Conservation (phyloP, 2,888 invertebrate genomes). For the Cetonia aurata region DNA sequence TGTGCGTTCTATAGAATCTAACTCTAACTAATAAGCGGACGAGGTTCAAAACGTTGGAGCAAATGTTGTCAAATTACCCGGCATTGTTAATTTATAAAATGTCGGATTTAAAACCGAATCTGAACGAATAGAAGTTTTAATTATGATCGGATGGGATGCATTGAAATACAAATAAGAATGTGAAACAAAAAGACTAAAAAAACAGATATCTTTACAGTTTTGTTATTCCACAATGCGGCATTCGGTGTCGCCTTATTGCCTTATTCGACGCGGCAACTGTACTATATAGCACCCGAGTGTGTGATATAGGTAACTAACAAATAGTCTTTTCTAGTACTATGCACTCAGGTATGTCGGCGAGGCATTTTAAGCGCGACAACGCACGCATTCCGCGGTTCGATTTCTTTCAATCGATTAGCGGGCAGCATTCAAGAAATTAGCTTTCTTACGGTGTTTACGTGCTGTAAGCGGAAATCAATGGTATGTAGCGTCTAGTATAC, state of each 20-base stretch:
- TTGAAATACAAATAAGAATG: too few relatives aligned
- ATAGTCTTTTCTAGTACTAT: neutral
- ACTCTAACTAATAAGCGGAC: slow-evolving; percentile 12
- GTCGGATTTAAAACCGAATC: slow-evolving; percentile 44
- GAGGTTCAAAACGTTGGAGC: too few relatives aligned
- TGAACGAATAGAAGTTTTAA: too few relatives aligned
- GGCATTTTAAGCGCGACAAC: slow-evolving; percentile 47
- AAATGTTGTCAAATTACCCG: slow-evolving; percentile 1
- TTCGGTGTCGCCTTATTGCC: too few relatives aligned
- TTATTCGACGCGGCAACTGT: too few relatives aligned
- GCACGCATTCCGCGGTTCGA: slow-evolving; percentile 36
- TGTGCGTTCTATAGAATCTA: slow-evolving; percentile 43
- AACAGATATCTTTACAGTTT: too few relatives aligned
- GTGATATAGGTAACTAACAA: too few relatives aligned
- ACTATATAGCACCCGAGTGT: too few relatives aligned
- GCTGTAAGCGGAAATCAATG: slow-evolving; percentile 20
- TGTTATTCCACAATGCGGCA: too few relatives aligned
- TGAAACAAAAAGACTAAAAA: too few relatives aligned
- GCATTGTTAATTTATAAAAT: slow-evolving; percentile 50
- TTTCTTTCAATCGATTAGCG: slow-evolving; percentile 37
- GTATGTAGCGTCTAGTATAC: too few relatives aligned
- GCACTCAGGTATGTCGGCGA: neutral
- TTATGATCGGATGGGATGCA: too few relatives aligned
- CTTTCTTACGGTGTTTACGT: slow-evolving; percentile 26
- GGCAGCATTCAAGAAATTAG: slow-evolving; percentile 35